Base-by-base conservation (phyloP, 2,797 vertebrate species). In the Brachyrhaphis roseni region DNA sequence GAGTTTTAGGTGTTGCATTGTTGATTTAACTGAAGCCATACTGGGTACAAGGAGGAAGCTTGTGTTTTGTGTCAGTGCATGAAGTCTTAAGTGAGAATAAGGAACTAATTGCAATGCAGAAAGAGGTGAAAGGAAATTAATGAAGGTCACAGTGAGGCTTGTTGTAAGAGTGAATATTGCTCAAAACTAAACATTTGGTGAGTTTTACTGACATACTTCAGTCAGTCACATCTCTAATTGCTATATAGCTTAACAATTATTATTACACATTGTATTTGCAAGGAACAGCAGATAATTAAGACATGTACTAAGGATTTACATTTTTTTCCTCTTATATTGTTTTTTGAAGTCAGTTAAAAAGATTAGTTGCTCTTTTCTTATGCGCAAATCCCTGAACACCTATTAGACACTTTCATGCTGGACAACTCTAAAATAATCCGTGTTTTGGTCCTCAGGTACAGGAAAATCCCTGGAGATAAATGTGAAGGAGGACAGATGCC, bases 381-480 rank as follows among this genome's bases (percentile, higher is more conserved):
- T 13, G 34, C n/a, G 2, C 39, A 43, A 68, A 79, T 13, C 20
- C 46, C 0, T 20, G 36, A 18, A 16, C 20, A 41, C 26, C 15
- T 11, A 39, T 70, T 10, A 28, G 2, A 2, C 0, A 28, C 34
- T 36, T 6, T 75, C 49, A 53, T 23, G 53, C 31, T 74, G 39
- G 26, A 2, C 0, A 41, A 31, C 78, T 36, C 18, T 66, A 23
- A 82, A 16, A 20, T 75, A 7, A 51, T 20, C 5, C 5, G 20
- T 72, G 47, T 78, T 71, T 68, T 77, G 72, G 4, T 90, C 78
- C 59, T 46, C 92, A 99, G 98, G 66, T 99, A 99, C 76, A 96
- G 98, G 84, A 99, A 97, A 88, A 98, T 99, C 91, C 97, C 98
- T 0, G 98, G 98, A 80, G 98, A 99, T 88, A 97, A 95, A 89